Conservation (phyloP, 2,888 invertebrate species). For the Slavum lentiscoides region DNA sequence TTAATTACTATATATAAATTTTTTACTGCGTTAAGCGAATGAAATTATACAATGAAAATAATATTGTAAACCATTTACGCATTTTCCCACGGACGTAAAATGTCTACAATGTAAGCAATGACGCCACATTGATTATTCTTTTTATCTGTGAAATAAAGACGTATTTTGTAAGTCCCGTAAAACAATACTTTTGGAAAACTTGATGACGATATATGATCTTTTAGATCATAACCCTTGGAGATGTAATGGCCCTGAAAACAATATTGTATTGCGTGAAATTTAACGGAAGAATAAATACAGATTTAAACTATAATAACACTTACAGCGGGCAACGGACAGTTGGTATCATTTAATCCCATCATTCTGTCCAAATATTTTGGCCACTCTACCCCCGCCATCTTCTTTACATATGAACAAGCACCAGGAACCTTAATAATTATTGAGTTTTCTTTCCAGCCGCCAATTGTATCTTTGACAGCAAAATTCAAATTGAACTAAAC, state of each 20-base stretch:
- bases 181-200: slow-evolving; percentile 1
- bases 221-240: background rate
- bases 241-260: background rate
- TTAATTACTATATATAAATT: no score
- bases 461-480: background rate
- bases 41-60: no score
- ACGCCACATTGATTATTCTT: no score
- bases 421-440: background rate
- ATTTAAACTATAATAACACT: background rate
- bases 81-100: no score
- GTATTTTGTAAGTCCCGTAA: background rate
- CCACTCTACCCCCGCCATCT: background rate
- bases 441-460: background rate
- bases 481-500: background rate
- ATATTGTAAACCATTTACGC: no score
- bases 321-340: background rate
- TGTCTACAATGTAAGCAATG: no score
- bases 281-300: background rate
- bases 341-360: background rate
- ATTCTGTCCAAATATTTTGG: no score
- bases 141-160: no score
- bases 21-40: no score
- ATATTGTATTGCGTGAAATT: no score
- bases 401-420: background rate
- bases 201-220: background rate